Conservation (phyloP, 2,888 invertebrate genomes). For the Encarsia formosa region DNA sequence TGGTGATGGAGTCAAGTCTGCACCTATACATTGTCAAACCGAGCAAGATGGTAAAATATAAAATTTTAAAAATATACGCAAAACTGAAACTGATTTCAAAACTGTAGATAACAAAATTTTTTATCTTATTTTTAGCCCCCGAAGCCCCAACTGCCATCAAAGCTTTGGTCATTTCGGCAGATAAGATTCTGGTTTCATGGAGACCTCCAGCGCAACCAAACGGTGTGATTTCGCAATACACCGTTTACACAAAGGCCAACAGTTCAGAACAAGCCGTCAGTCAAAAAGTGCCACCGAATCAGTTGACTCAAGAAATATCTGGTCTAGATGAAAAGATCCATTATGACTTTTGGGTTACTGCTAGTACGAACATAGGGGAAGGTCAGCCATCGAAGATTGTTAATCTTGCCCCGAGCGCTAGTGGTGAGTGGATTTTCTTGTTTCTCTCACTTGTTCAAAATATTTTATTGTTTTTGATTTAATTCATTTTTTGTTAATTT, state of each 20-base stretch:
- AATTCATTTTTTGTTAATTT: not conserved
- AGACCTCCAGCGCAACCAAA: slow-evolving; percentile 88
- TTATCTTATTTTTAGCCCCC: slow-evolving; percentile 63
- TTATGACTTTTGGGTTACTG: slow-evolving; percentile 93
- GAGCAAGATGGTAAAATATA: slow-evolving; percentile 80
- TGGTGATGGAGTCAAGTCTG: slow-evolving; percentile 87
- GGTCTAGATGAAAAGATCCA: slow-evolving; percentile 76
- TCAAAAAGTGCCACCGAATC: slow-evolving; percentile 75
- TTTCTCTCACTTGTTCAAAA: not conserved
- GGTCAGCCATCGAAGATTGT: slow-evolving; percentile 87
- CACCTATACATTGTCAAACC: slow-evolving; percentile 87
- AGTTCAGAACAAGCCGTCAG: slow-evolving; percentile 63
- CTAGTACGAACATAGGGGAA: slow-evolving; percentile 90
- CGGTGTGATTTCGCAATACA: slow-evolving; percentile 89
- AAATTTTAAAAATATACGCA: not conserved
- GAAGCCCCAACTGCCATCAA: slow-evolving; percentile 91
- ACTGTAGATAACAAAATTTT: no score
- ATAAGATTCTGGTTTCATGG: slow-evolving; percentile 92
- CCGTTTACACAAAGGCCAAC: slow-evolving; percentile 81
- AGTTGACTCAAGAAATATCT: slow-evolving; percentile 83
- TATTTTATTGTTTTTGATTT: no score
- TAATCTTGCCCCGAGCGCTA: slow-evolving; percentile 75
- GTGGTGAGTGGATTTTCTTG: slow-evolving; percentile 55
- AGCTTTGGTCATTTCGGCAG: slow-evolving; percentile 86
- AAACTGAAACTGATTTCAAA: not conserved